phyloP scores from a whole-genome alignment of 2,797 vertebrate genomes.

The Propithecus perrieri region DNA sequence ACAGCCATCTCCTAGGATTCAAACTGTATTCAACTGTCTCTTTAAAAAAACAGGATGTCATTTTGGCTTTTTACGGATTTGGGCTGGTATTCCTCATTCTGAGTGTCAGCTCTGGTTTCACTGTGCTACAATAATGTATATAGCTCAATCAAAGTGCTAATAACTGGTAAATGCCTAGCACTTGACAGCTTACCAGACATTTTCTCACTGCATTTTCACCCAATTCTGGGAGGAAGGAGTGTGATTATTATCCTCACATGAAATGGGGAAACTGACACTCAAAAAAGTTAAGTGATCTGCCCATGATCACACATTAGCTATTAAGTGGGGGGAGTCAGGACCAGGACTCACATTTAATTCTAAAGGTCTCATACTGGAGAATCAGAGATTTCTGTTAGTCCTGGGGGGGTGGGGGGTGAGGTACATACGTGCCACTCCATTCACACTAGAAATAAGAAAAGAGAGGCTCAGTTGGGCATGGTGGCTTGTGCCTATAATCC shows the following conservation, averaged over 20 bases:
- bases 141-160: not conserved
- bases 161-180: not conserved
- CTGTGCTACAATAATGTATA: not conserved
- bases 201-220: not conserved
- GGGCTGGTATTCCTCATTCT: not conserved
- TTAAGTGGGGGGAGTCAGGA: not conserved
- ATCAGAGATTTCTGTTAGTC: not conserved
- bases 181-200: not conserved
- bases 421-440: too few relatives aligned
- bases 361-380: not conserved
- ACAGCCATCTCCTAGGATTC: not conserved
- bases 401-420: fast-evolving
- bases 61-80: not conserved
- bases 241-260: not conserved
- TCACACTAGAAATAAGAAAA: not conserved
- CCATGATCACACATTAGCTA: not conserved
- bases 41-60: not conserved
- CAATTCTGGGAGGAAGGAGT: not conserved
- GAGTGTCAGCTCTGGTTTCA: not conserved
- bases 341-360: not conserved
- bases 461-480: not conserved
- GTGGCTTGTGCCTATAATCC: too few relatives aligned
- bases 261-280: not conserved
- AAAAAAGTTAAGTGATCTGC: not conserved
- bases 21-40: not conserved